Conservation (phyloP, 2,888 invertebrate species). For the Sphinx pinastri region DNA sequence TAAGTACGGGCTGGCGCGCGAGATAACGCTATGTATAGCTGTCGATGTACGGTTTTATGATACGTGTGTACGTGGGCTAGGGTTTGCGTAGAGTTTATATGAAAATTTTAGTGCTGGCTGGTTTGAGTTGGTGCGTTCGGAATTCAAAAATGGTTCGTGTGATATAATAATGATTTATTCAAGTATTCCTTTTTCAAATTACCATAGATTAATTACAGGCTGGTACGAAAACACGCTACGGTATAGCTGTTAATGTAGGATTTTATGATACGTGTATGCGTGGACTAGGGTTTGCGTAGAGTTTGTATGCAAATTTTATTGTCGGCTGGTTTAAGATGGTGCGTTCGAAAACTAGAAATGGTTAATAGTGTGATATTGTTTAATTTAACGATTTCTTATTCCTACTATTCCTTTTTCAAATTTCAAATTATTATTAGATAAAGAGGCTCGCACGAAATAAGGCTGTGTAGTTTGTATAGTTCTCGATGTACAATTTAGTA, state of each 20-base stretch:
- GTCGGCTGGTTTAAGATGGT: too few species aligned
- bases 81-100: constrained; percentile 2
- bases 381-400: too few species aligned
- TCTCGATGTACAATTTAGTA: too few species aligned
- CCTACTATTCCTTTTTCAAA: too few species aligned
- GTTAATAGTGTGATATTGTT: too few species aligned
- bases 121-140: not conserved
- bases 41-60: constrained; percentile 28
- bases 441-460: too few species aligned
- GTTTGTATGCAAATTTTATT: not conserved
- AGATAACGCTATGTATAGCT: constrained; percentile 60
- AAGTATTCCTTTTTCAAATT: not conserved
- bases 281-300: not conserved
- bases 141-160: not conserved
- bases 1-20: constrained; percentile 74
- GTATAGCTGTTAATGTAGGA: not conserved
- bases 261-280: not conserved
- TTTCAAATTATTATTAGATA: too few species aligned
- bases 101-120: not conserved
- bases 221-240: not conserved
- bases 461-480: too few species aligned
- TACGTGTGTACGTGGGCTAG: constrained; percentile 16
- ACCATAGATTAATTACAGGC: not conserved
- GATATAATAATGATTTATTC: not conserved
- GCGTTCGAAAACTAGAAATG: too few species aligned